Evolutionary conservation across 2,888 invertebrate species (phyloP), one percentile per base, ranked within the genome.

Genomic region (Spilarctia lutea): DNA sequence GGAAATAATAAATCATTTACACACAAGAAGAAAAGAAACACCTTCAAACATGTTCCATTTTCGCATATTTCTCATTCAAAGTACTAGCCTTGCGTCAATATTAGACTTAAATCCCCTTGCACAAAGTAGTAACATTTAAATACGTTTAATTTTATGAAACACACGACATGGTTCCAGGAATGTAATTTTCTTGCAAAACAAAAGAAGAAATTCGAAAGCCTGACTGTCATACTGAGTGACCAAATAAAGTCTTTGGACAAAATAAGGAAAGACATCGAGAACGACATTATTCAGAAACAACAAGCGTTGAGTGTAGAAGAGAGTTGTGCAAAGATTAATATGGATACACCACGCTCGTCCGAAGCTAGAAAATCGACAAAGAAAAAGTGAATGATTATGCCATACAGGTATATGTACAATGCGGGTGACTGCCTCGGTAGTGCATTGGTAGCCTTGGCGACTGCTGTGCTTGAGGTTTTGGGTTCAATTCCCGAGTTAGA

Each of bases 251-350:
- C 68, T 0, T 77, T 94, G 20, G 87, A 91, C 24, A 92, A 91
- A 78, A 92, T 91, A 0, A 94, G 90, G 68, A 88, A 83, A 20
- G 89, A 86, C 74, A 92, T 96, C 78, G 86, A 89, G 60, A 75
- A 79, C 3, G 94, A 95, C 48, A 81, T 94, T 7, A 70, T 89
- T 0, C 87, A 88, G 63, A 96, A 96, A 80, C 81, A 91, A 67
- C 85, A 90, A 75, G 88, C 94, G 0, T 84, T 96, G 6, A 81
- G 83, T 2, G 81, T 94, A 13, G 95, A 95, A 48, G 91, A 94
- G 75, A 83, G 83, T 3, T 91, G 93, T 77, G 86, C 83, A 0
- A 87, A 82, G 66, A 85, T 88, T 3, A 81, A 84, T 30, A 16
- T 68, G 18, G 35, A 68, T 39, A 30, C 56, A 27, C 48, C 48